Conservation (phyloP, 2,113 vertebrate species). For the Parotia lawesii region DNA sequence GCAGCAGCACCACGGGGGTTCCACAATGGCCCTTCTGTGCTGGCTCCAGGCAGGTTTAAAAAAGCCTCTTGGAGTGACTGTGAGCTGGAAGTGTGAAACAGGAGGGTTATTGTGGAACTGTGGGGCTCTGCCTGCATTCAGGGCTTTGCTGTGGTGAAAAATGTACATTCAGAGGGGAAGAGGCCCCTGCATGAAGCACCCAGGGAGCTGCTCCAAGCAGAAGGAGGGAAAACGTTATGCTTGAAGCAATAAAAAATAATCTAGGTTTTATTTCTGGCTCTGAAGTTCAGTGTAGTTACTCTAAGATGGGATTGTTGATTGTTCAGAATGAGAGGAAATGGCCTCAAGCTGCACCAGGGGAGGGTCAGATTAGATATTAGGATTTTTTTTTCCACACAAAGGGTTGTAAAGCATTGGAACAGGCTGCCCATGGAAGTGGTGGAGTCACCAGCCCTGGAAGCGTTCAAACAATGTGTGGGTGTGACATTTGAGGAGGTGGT, state of each 20-base stretch:
- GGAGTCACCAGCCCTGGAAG: neutral
- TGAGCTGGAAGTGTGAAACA: constrained; percentile 4
- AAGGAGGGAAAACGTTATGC: neutral
- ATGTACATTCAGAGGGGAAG: neutral
- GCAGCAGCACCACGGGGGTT: neutral
- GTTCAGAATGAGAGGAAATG: neutral
- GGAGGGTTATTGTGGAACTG: constrained; percentile 15
- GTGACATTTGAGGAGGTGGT: neutral
- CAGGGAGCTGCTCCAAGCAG: neutral
- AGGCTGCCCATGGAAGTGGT: neutral
- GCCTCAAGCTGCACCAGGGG: neutral
- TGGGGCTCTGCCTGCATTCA: neutral
- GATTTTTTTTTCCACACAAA: neutral
- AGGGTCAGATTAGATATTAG: neutral
- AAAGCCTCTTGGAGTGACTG: neutral
- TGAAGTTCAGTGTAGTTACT: neutral
- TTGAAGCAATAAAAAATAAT: neutral
- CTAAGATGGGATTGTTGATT: neutral
- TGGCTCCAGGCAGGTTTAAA: neutral
- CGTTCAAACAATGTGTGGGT: fast-evolving
- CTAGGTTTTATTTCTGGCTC: neutral
- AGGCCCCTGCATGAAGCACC: neutral
- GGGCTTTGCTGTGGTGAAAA: neutral
- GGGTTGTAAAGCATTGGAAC: neutral
- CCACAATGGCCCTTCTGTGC: constrained; percentile 51